Conservation (phyloP, 2,113 vertebrate species). For the Antechinus stuartii region DNA sequence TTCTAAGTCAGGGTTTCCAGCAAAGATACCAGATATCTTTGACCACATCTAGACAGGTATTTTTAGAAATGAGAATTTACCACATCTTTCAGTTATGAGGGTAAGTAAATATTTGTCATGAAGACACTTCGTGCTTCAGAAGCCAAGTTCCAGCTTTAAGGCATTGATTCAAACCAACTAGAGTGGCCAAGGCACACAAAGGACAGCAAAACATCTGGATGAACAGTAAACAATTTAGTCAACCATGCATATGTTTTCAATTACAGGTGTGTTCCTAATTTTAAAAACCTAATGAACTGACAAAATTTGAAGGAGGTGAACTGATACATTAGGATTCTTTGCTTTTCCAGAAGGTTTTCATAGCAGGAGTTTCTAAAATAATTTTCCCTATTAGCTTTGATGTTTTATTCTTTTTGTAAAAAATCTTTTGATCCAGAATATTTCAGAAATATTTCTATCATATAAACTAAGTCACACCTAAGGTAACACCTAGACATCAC, state of each 20-base stretch:
- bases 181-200: background rate
- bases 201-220: background rate
- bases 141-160: background rate
- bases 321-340: slow-evolving; percentile 25
- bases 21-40: background rate
- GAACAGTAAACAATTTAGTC: background rate
- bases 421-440: background rate
- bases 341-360: slow-evolving; percentile 13
- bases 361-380: background rate
- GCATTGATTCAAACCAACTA: slow-evolving; percentile 8
- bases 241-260: background rate
- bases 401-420: background rate
- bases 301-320: slow-evolving; percentile 8
- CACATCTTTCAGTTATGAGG: background rate
- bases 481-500: background rate
- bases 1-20: slow-evolving; percentile 10
- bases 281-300: background rate
- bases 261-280: background rate
- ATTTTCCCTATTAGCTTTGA: background rate
- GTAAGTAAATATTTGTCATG: slow-evolving; percentile 11
- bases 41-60: background rate
- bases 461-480: background rate
- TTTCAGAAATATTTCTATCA: background rate
- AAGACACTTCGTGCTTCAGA: slow-evolving; percentile 16
- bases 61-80: slow-evolving; percentile 34